Evolutionary conservation across 2,113 vertebrate genomes (phyloP), one percentile per base, ranked within the genome.

Genomic region (Parus major): DNA sequence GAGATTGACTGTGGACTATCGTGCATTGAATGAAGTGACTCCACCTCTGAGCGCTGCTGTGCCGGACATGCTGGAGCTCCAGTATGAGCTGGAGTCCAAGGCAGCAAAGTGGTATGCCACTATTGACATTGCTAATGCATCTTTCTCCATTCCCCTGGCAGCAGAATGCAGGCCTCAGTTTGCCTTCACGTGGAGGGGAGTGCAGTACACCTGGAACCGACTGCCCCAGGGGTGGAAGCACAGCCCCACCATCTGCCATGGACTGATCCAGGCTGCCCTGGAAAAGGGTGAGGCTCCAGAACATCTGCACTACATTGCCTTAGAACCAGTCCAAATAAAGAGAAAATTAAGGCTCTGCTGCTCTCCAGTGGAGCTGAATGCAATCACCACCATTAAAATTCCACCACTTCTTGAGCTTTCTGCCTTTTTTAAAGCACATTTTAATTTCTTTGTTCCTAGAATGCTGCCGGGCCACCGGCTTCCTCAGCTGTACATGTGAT

Each of bases 351-450:
- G 33, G 5, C 86, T 93, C 89, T 94, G 4, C 88, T 91, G 96
- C 95, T 92, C 96, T 93, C 90, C 86, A 93, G 93, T 94, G 96
- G 95, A 89, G 78, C 81, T 35, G 4, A 68, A 22, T 8, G 68
- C 65, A 53, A 63, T 31, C 64, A 35, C 49, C 11, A 3, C 28
- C 14, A 52, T 5, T 41, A 7, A 23, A 44, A 31, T 36, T n/a
- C 15, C 29, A 24, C 16, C 41, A 15, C 13, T 71, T 61, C 41
- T 68, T 28, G 46, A 49, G 71, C 33, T 50, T 72, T 61, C 21
- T 69, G 12, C 23, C 10, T n/a, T 53, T 91, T 81, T 20, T 1
- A 27, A n/a, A 56, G 49, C 16, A 15, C 12, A 35, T 65, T 79
- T 79, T 8, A 6, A 3, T 28, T 68, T 60, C 31, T 83, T 85